phyloP scores from a whole-genome alignment of 2,797 vertebrate genomes.

The Lepilemur ruficaudatus region DNA sequence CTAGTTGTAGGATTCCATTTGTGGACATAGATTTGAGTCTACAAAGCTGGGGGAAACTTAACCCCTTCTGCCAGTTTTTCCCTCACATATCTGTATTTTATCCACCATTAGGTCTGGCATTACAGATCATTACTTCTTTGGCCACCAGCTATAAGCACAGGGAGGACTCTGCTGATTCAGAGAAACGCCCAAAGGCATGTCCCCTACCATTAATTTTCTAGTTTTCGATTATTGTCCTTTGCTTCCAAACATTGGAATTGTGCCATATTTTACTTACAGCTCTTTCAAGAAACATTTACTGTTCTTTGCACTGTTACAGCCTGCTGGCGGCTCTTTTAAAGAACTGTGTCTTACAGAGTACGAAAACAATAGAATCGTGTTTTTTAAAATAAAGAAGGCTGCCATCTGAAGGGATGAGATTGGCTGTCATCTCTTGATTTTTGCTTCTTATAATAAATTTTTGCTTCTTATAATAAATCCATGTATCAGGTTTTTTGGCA shows the following conservation, averaged over 20 bases:
- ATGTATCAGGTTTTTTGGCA: not conserved
- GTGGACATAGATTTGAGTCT: not conserved
- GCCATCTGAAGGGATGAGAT: not conserved
- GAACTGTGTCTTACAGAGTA: not conserved
- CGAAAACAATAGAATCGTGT: rapidly evolving
- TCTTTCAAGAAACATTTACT: not conserved
- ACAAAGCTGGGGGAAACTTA: not conserved
- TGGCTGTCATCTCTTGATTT: not conserved
- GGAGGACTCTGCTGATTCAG: not conserved
- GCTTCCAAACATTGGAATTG: not conserved
- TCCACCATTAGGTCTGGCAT: not conserved
- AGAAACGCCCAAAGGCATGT: not conserved
- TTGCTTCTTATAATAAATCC: not conserved
- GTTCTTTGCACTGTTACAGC: not conserved
- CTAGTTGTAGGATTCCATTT: rapidly evolving
- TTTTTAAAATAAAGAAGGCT: not conserved
- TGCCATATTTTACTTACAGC: not conserved
- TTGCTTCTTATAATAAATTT: not conserved
- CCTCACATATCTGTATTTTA: not conserved
- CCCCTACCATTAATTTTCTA: not conserved
- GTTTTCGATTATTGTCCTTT: not conserved
- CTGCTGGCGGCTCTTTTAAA: not conserved
- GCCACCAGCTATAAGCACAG: not conserved
- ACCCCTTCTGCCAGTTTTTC: not conserved
- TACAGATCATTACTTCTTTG: not conserved